Base-by-base conservation (phyloP, 2,888 invertebrate species). In the Lasioglossum marginatum region DNA sequence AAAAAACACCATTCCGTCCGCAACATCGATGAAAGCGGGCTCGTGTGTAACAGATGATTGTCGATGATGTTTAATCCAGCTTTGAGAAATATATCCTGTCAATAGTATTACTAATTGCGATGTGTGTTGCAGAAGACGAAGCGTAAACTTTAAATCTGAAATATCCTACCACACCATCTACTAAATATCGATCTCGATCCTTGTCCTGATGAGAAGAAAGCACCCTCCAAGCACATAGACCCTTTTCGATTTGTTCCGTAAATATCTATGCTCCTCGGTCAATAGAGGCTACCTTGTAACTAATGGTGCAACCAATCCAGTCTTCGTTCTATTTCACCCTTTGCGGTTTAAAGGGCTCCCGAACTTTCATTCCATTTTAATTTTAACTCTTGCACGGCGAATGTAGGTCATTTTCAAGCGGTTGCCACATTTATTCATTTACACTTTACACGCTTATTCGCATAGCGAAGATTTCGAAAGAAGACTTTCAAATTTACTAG, bases 161-260 rank as follows among this genome's bases (percentile, higher is more conserved):
- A 88, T 89, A 85, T 81, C 89, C 92, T 14, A 72, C 75, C 57
- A 34, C 72, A 73, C 23, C 60, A 87, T 52, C 66, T 86, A 80
- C 16, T 63, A 79, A 57, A 88, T 72, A 60, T 1, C 52, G 78
- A 89, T 78, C 79, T 83, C 63, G 84, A 90, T 86, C 86, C 89
- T 10, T 2, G 81, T 86, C 88, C 90, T 80, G 91, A 92, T 91
- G 89, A 93, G 92, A 88, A 82, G 52, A 82, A 43, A 14, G 37
- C 48, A 10, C 31, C 34, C n/a, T 70, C 63, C 27, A 37, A 31
- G 27, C 19, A 63, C 23, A 48, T 66, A 48, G 37, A 73, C 70
- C 34, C 57, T 60, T 34, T 43, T 23, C 52, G 45, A 34, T 40
- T 45, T 52, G 66, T n/a, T 23, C 66, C 34, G 27, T 10, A 31